These are phyloP conservation scores for Micronycteris hirsuta DNA, from an alignment of 2,113 vertebrate genomes.

Conservation along the genomic window DNA sequence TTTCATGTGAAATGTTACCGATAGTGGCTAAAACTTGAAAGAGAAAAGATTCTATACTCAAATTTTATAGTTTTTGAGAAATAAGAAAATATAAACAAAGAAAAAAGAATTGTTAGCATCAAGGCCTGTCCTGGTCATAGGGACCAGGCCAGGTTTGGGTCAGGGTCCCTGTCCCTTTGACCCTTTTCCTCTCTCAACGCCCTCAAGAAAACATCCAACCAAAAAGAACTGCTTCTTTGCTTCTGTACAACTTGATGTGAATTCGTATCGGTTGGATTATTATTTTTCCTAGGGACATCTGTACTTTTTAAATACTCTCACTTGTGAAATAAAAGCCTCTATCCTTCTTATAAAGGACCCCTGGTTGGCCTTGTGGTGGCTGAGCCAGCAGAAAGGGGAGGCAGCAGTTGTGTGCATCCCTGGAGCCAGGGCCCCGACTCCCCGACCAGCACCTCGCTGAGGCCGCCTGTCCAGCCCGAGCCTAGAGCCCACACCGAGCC, in stretches of 20 bases:
- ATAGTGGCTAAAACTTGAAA: not conserved
- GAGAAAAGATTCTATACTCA: not conserved
- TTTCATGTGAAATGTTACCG: not conserved
- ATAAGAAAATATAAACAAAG: not conserved
- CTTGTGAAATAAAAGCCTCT: not conserved
- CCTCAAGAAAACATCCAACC: not conserved
- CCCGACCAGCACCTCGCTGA: fast-evolving
- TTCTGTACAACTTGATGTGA: not conserved
- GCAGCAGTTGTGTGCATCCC: fast-evolving
- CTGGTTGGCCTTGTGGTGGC: fast-evolving
- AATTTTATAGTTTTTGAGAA: not conserved
- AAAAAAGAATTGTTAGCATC: not conserved
- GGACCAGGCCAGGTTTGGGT: not conserved
- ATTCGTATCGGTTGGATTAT: not conserved
- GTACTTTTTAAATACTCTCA: not conserved
- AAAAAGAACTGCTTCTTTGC: not conserved
- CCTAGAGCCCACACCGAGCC: too few relatives aligned
- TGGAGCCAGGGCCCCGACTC: not conserved
- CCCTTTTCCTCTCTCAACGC: not conserved
- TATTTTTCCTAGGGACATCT: not conserved
- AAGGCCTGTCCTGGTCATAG: fast-evolving
- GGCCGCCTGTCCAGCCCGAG: not conserved
- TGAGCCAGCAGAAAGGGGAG: not conserved
- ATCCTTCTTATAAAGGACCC: not conserved
- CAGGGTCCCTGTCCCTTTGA: not conserved